Percentiles rank a stretch among this genome's conserved stretches.
Evolutionary conservation across 2,888 invertebrate genomes (phyloP).

Genomic region (Cephus pulcher): DNA sequence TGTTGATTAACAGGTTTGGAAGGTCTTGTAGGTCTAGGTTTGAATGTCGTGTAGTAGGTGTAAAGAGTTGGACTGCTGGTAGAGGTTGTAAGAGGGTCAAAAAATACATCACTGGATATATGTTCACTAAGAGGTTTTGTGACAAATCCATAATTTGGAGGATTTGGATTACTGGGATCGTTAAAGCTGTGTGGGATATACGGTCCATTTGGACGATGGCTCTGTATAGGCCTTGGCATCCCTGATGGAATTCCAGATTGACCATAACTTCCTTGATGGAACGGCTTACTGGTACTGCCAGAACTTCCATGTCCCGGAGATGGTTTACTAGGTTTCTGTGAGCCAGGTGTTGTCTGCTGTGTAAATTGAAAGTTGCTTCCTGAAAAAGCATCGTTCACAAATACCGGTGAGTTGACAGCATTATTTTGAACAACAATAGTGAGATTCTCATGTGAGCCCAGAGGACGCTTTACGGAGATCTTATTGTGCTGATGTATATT

Average conservation of each 20-base stretch:
- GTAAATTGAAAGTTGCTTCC: slow-evolving; percentile 38
- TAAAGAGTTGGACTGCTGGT: slow-evolving; percentile 40
- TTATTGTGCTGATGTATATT: slow-evolving; percentile 55
- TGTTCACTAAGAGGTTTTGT: slow-evolving; percentile 34
- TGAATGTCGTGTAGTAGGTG: slow-evolving; percentile 38
- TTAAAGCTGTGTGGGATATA: slow-evolving; percentile 43
- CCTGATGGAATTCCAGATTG: background rate
- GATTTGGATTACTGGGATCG: slow-evolving; percentile 56
- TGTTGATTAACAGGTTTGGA: slow-evolving; percentile 4
- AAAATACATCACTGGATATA: slow-evolving; percentile 37
- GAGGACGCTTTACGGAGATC: slow-evolving; percentile 48
- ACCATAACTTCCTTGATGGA: slow-evolving; percentile 23
- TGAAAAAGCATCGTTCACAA: slow-evolving; percentile 52
- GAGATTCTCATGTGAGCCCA: slow-evolving; percentile 50
- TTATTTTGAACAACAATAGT: slow-evolving; percentile 58
- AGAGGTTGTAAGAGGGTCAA: slow-evolving; percentile 25
- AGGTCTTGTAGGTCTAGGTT: slow-evolving; percentile 11
- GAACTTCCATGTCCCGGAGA: slow-evolving; percentile 7
- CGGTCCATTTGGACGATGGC: slow-evolving; percentile 15
- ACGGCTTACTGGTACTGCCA: slow-evolving; percentile 24
- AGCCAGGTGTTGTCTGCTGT: slow-evolving; percentile 14
- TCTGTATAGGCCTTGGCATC: background rate
- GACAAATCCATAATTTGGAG: slow-evolving; percentile 45
- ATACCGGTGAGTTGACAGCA: slow-evolving; percentile 56
- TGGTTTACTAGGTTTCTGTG: slow-evolving; percentile 13